Evolutionary conservation across 2,113 vertebrate species (phyloP).

Genomic region (Enhydra lutris): DNA sequence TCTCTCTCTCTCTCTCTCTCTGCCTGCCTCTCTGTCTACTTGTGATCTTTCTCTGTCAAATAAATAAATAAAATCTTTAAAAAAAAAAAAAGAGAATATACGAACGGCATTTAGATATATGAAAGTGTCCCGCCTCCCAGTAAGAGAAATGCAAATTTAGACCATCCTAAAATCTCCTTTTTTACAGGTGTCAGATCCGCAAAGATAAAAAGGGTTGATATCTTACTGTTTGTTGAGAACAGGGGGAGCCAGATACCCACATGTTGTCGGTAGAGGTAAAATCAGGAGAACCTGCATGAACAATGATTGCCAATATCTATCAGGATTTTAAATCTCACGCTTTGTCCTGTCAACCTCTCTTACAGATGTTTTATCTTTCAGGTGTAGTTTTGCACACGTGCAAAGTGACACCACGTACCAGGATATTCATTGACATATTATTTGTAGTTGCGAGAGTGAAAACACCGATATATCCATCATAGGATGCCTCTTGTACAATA

Average conservation of each 20-base stretch:
- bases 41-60: too few species aligned
- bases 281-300: background rate
- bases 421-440: background rate
- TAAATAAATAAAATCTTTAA: too few species aligned
- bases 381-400: background rate
- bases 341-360: background rate
- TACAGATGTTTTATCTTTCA: background rate
- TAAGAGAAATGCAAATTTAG: background rate
- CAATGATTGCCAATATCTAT: background rate
- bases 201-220: background rate
- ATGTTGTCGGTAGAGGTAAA: background rate
- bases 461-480: background rate
- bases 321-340: background rate
- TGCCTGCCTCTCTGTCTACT: too few species aligned
- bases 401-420: background rate
- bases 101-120: background rate
- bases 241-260: background rate
- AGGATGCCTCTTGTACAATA: rapidly evolving
- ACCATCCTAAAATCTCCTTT: background rate
- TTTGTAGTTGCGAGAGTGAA: background rate
- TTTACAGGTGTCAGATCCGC: background rate
- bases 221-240: background rate
- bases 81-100: too few species aligned
- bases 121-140: background rate
- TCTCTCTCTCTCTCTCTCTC: too few species aligned